Conservation (phyloP, 2,113 vertebrate genomes). For the Nansenia antarctica region DNA sequence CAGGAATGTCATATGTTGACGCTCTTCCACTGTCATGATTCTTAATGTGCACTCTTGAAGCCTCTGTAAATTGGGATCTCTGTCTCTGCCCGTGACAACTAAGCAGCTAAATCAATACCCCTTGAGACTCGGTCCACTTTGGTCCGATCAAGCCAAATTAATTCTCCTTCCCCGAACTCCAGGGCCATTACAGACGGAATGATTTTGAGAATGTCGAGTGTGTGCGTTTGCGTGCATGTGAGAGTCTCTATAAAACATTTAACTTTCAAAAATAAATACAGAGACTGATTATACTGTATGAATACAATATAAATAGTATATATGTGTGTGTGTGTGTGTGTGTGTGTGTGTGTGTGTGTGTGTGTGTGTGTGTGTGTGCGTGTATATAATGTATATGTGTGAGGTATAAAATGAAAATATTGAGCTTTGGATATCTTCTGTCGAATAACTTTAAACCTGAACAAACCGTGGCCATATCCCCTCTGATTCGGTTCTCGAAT, state of each 20-base stretch:
- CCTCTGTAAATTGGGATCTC: not conserved
- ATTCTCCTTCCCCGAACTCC: conserved; percentile 10
- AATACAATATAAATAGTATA: not conserved
- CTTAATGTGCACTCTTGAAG: not conserved
- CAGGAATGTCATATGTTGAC: not conserved
- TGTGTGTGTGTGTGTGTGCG: too few species aligned
- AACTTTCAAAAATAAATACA: not conserved
- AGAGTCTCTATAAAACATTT: not conserved
- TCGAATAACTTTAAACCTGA: too few species aligned
- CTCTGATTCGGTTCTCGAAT: too few species aligned
- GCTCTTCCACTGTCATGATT: conserved; percentile 1
- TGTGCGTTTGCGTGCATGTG: not conserved
- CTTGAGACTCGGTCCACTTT: conserved; percentile 7
- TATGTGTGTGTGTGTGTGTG: not conserved
- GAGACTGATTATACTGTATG: too few species aligned
- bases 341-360: too few species aligned
- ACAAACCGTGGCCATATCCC: too few species aligned
- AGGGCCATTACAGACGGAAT: conserved; percentile 7
- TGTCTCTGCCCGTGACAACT: conserved; percentile 11
- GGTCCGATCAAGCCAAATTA: conserved; percentile 12
- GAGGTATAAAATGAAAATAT: too few species aligned
- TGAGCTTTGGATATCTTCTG: too few species aligned
- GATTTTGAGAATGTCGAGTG: not conserved
- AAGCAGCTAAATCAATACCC: conserved; percentile 25
- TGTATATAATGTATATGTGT: too few species aligned